Conservation (phyloP, 64 coral and sea anemone species). For the Anthopleura sola region DNA sequence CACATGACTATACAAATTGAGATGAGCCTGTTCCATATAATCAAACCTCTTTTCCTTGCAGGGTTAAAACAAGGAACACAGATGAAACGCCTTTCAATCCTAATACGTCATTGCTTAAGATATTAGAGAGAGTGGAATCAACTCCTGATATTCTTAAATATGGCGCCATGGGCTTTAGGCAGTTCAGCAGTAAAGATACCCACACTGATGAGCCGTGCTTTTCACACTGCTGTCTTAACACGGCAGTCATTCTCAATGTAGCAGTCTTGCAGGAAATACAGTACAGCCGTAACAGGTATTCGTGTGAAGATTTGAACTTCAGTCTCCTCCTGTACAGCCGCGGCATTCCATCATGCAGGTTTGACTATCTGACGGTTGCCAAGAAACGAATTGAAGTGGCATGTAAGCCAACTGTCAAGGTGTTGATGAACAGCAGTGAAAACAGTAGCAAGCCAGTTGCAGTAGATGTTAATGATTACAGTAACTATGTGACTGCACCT, state of each 20-base stretch:
- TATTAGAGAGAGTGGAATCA: slow-evolving; percentile 55
- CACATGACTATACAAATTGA: no score
- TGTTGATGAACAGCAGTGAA: slow-evolving; percentile 41
- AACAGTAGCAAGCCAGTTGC: slow-evolving; percentile 20
- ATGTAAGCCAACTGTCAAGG: slow-evolving; percentile 51
- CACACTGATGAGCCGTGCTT: slow-evolving; percentile 50
- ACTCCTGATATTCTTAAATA: slow-evolving; percentile 53
- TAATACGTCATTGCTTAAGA: slow-evolving; percentile 52
- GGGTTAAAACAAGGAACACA: not conserved
- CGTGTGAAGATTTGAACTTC: slow-evolving; percentile 79
- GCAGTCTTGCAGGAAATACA: not conserved
- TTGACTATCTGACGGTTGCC: slow-evolving; percentile 67
- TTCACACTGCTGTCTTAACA: slow-evolving; percentile 34
- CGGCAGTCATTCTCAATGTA: slow-evolving; percentile 44
- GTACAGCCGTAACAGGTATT: slow-evolving; percentile 54
- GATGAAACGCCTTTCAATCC: slow-evolving; percentile 1
- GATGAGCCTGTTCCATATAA: no score
- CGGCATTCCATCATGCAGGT: slow-evolving; percentile 55
- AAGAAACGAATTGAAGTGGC: slow-evolving; percentile 74
- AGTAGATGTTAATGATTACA: slow-evolving; percentile 47
- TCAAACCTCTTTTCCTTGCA: not conserved
- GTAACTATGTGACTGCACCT: slow-evolving; percentile 77
- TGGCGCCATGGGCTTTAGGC: slow-evolving; percentile 59
- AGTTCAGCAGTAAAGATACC: slow-evolving; percentile 60
- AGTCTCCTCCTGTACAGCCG: slow-evolving; percentile 37